These are phyloP conservation scores for Peromyscus leucopus DNA, from an alignment of 2,113 vertebrate species.

Conservation along the genomic window DNA sequence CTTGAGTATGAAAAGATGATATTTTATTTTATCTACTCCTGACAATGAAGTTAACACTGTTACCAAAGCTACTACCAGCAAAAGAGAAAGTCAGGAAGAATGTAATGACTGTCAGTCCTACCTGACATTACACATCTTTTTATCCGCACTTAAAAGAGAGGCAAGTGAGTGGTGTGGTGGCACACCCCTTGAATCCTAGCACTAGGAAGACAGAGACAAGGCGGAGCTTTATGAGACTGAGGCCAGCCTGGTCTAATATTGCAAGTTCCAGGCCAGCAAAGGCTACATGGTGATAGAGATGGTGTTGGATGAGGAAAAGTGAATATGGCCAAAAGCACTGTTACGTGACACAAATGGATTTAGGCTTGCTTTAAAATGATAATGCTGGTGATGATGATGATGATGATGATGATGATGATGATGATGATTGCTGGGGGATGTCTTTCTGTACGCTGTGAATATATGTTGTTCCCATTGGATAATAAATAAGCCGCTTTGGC, in stretches of 20 bases:
- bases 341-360: conserved; percentile 61
- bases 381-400: not conserved
- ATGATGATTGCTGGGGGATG: not conserved
- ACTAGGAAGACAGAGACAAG: not conserved
- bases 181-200: not conserved
- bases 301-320: conserved; percentile 36
- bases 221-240: not conserved
- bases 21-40: conserved; percentile 72
- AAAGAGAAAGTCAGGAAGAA: conserved; percentile 59
- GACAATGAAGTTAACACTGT: conserved; percentile 70
- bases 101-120: conserved; percentile 48
- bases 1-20: conserved; percentile 66
- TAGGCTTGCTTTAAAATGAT: conserved; percentile 23
- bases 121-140: conserved; percentile 46
- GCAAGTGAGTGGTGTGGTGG: not conserved
- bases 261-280: not conserved
- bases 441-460: too few relatives aligned
- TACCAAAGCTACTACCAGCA: conserved; percentile 64
- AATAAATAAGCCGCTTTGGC: too few relatives aligned
- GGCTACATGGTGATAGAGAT: not conserved
- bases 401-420: not conserved
- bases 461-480: too few relatives aligned
- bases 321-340: conserved; percentile 25
- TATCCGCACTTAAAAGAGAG: not conserved
- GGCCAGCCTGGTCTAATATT: not conserved